Evolutionary conservation across 2,888 invertebrate genomes (phyloP).

Genomic region (Lithosia quadra): DNA sequence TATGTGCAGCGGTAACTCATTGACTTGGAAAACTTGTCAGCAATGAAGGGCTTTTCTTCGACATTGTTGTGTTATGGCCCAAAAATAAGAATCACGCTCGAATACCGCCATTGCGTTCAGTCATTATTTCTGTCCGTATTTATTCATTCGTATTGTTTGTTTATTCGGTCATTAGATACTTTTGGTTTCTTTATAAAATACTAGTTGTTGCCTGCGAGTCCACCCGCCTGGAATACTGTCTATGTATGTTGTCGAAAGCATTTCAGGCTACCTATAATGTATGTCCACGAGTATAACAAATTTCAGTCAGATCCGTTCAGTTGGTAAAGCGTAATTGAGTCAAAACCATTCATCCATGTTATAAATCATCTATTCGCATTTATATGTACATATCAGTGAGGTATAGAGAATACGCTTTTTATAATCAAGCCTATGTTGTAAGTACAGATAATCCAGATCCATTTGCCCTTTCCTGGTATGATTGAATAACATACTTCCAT

Average conservation of each 20-base stretch:
- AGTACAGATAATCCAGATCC: no score
- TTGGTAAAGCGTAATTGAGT: no score
- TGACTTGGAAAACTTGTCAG: slow-evolving; percentile 36
- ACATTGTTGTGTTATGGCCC: background rate
- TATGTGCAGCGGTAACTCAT: slow-evolving; percentile 35
- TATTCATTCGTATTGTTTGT: background rate
- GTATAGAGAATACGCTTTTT: no score
- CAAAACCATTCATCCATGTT: no score
- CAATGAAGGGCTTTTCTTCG: slow-evolving; percentile 8
- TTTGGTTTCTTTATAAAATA: background rate
- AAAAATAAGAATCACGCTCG: background rate
- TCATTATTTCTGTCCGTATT: background rate
- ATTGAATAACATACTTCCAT: no score
- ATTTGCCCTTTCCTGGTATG: no score
- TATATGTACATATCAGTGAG: no score
- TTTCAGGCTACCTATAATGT: no score
- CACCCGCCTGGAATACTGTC: background rate
- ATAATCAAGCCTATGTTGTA: no score
- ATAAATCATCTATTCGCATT: background rate
- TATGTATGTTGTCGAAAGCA: background rate
- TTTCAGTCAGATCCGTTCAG: no score
- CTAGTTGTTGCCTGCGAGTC: background rate
- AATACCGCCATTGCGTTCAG: background rate
- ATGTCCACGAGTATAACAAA: background rate
- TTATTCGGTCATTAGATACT: background rate